Percentiles rank a stretch among this genome's conserved stretches.
Conservation (phyloP, 2,888 invertebrate genomes). For the Notodonta dromedarius region DNA sequence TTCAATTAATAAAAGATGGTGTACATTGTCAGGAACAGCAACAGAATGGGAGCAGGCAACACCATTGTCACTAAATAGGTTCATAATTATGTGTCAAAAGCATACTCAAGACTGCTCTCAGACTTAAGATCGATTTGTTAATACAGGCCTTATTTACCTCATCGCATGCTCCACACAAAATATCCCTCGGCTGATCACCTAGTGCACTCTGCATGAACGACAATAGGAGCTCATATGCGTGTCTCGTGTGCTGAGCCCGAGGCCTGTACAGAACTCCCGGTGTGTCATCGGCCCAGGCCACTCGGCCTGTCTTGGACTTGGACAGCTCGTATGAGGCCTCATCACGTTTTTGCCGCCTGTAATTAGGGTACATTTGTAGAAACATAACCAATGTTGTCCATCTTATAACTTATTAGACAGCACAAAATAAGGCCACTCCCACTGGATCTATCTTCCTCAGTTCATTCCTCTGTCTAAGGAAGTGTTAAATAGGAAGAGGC, state of each 20-base stretch:
- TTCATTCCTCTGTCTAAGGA: too few relatives aligned
- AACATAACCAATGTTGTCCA: too few relatives aligned
- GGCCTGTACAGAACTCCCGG: constrained; percentile 98
- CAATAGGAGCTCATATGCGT: constrained; percentile 97
- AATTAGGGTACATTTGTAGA: constrained; percentile 8
- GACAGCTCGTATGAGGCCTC: constrained; percentile 96
- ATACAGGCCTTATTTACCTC: constrained; percentile 86
- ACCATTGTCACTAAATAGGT: too few relatives aligned
- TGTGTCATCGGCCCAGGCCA: constrained; percentile 96
- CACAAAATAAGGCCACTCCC: neutral
- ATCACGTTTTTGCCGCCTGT: constrained; percentile 93
- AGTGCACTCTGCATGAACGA: constrained; percentile 98
- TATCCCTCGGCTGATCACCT: constrained; percentile 98
- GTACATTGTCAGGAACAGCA: too few relatives aligned
- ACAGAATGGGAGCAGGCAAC: too few relatives aligned
- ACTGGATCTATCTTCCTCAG: neutral
- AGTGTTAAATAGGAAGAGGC: too few relatives aligned
- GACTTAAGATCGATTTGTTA: too few relatives aligned
- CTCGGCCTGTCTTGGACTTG: constrained; percentile 93
- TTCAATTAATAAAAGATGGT: too few relatives aligned
- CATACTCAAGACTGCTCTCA: too few relatives aligned
- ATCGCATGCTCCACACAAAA: constrained; percentile 99
- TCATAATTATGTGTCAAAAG: too few relatives aligned
- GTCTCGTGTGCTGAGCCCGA: constrained; percentile 98
- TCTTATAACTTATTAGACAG: too few relatives aligned